phyloP scores from a whole-genome alignment of 2,888 invertebrate species.

The Trissonchulus sp. region DNA sequence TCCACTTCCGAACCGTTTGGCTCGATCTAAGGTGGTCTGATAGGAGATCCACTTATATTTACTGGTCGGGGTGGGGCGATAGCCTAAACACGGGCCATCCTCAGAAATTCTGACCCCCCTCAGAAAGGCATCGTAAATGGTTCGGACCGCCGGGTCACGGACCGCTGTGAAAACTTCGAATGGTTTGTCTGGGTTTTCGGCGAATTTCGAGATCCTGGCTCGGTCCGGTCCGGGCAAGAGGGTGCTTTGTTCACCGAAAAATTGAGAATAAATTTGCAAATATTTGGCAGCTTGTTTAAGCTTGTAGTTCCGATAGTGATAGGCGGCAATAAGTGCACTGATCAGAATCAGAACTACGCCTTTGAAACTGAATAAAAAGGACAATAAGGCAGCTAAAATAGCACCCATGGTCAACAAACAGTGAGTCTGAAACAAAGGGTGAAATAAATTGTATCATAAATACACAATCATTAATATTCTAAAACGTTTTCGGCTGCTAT shows the following conservation, averaged over 20 bases:
- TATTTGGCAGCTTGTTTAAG: no score
- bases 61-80: not conserved
- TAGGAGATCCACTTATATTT: conserved; percentile 13
- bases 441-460: no score
- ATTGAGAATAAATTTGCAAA: no score
- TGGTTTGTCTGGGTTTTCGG: not conserved
- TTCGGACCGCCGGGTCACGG: conserved; percentile 8
- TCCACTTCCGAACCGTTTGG: not conserved
- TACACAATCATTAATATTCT: no score
- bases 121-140: conserved; percentile 30
- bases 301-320: no score
- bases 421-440: no score
- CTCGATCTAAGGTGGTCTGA: conserved; percentile 8
- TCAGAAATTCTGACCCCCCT: conserved; percentile 23
- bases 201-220: not conserved
- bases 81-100: conserved; percentile 68
- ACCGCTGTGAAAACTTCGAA: not conserved
- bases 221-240: conserved; percentile 1
- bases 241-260: not conserved
- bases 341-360: no score
- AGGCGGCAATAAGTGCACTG: no score
- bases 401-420: no score
- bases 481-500: no score
- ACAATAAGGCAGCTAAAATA: no score
- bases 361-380: no score